Percentiles rank a stretch among this genome's conserved stretches.
Conservation (phyloP, 2,113 vertebrate species). For the Bathybates hornii region DNA sequence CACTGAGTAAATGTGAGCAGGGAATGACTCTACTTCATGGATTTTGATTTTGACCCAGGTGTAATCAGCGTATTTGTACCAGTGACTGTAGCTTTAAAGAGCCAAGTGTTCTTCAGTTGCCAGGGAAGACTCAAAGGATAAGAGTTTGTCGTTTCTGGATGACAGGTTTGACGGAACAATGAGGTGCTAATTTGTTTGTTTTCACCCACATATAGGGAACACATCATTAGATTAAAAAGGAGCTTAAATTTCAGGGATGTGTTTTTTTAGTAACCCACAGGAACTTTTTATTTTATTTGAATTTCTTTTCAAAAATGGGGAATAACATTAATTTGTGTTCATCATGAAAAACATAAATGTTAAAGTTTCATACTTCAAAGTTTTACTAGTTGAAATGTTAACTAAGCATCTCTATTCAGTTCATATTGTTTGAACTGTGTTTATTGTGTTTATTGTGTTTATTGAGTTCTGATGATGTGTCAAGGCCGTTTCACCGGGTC, state of each 20-base stretch:
- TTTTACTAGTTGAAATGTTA: neutral
- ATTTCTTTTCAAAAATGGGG: neutral
- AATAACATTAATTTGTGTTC: neutral
- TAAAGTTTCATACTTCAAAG: neutral
- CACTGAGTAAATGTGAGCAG: neutral
- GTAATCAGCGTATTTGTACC: neutral
- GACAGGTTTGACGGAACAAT: neutral
- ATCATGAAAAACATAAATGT: neutral
- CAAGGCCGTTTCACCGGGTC: neutral
- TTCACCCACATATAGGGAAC: neutral
- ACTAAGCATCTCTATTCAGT: neutral
- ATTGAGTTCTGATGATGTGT: neutral
- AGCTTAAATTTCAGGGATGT: neutral
- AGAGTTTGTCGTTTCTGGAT: neutral
- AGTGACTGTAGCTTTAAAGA: neutral
- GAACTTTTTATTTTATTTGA: neutral
- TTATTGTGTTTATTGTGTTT: neutral
- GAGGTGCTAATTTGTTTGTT: neutral
- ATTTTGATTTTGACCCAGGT: neutral
- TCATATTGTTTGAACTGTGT: neutral
- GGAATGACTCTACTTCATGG: neutral
- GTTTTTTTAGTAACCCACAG: neutral
- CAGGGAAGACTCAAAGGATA: rapidly evolving
- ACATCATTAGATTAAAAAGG: neutral
- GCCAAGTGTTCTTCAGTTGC: neutral